Evolutionary conservation across 2,113 vertebrate genomes (phyloP).

Genomic region (Charina bottae): DNA sequence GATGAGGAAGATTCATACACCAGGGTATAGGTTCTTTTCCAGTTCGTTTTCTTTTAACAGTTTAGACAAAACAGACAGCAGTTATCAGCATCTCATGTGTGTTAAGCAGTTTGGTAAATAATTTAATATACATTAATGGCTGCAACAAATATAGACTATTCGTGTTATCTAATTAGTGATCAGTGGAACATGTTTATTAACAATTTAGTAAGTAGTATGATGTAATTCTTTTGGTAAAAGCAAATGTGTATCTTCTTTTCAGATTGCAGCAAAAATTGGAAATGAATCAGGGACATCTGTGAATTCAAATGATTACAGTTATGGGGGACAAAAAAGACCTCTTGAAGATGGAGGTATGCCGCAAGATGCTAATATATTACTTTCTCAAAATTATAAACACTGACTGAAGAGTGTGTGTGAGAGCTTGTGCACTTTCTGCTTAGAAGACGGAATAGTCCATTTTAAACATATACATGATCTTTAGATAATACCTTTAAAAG

Average conservation of each 20-base stretch:
- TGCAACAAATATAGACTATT: neutral
- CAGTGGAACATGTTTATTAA: neutral
- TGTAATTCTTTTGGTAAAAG: neutral
- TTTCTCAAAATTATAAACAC: neutral
- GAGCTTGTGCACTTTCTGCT: neutral
- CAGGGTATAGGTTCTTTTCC: neutral
- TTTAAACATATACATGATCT: neutral
- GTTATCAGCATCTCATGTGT: neutral
- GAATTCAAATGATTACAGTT: constrained; percentile 90
- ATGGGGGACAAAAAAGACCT: constrained; percentile 96
- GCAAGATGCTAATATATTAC: constrained; percentile 7
- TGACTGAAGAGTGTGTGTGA: neutral
- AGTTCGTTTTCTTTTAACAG: neutral
- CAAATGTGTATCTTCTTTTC: constrained; percentile 20
- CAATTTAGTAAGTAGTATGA: neutral
- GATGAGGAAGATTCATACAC: neutral
- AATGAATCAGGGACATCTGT: constrained; percentile 90
- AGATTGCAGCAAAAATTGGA: constrained; percentile 99
- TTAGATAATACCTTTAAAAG: constrained; percentile 11
- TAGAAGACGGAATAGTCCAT: constrained; percentile 7
- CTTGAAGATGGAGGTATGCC: constrained; percentile 96
- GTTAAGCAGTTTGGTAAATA: neutral
- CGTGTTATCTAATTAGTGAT: neutral
- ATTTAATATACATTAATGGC: neutral
- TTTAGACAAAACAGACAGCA: neutral